Conservation (phyloP, 2,888 invertebrate genomes). For the Andrena chrysosceles region DNA sequence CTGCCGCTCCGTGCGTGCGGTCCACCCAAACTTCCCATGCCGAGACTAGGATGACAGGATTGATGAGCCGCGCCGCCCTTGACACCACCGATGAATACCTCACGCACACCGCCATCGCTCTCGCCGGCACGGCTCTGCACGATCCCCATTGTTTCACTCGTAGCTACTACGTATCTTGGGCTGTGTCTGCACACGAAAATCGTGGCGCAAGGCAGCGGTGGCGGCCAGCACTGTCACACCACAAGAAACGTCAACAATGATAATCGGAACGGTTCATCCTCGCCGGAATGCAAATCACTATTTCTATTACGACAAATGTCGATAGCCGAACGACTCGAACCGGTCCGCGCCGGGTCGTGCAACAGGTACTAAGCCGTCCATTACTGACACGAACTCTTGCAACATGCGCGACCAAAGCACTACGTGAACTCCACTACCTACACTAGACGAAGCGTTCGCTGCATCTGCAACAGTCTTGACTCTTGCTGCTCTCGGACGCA, state of each 20-base stretch:
- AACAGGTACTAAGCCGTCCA: slow-evolving; percentile 80
- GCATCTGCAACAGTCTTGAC: slow-evolving; percentile 49
- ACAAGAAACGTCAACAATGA: slow-evolving; percentile 67
- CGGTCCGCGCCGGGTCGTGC: slow-evolving; percentile 68
- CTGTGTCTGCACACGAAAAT: slow-evolving; percentile 26
- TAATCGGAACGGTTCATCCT: slow-evolving; percentile 48
- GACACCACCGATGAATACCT: slow-evolving; percentile 76
- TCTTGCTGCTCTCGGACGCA: slow-evolving; percentile 14
- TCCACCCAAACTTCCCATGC: slow-evolving; percentile 78
- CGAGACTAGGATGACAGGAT: slow-evolving; percentile 76
- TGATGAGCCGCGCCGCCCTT: slow-evolving; percentile 75
- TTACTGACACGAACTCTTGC: slow-evolving; percentile 63
- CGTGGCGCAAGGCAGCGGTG: slow-evolving; percentile 42
- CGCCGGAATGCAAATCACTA: slow-evolving; percentile 19
- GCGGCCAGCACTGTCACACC: slow-evolving; percentile 64
- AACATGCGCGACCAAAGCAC: slow-evolving; percentile 55
- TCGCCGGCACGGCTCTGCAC: slow-evolving; percentile 79
- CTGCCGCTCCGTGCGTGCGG: slow-evolving; percentile 87
- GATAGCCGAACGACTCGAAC: slow-evolving; percentile 23
- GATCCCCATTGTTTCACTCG: slow-evolving; percentile 76
- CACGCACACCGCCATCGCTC: slow-evolving; percentile 77
- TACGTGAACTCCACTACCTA: slow-evolving; percentile 41
- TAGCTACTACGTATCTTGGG: slow-evolving; percentile 13
- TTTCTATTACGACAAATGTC: slow-evolving; percentile 43
- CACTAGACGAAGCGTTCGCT: slow-evolving; percentile 51